Base-by-base conservation (phyloP, 2,797 vertebrate genomes). In the Sebastes umbrosus region DNA sequence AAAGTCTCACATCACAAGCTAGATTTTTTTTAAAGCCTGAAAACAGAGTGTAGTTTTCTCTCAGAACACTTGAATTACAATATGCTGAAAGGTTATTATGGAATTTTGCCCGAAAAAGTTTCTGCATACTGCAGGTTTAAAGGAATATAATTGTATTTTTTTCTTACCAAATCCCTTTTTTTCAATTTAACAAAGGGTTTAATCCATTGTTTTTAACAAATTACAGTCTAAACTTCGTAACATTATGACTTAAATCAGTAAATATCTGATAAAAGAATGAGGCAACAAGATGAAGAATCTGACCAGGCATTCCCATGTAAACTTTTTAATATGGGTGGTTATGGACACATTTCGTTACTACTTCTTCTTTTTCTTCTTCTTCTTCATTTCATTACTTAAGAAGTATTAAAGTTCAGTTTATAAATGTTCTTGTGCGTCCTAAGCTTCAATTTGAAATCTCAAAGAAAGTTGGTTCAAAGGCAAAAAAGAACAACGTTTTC, bases 51-150 rank as follows among this genome's bases (percentile, higher is more conserved):
- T 34, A 36, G 34, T 36, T 36, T 0, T 36, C 34, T 36, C 10
- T 36, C 34, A 36, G 0, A 36, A 36, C 34, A 36, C 34, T 36
- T 36, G 34, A 2, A 36, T 36, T 36, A 36, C 34, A 36, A 36
- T 0, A 36, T 36, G 34, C 34, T 36, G 0, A 36, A 0, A 36
- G 34, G 34, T 36, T 36, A 36, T 0, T 36, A 36, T 36, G 34
- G 11, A 36, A 36, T 36, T 34, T n/a, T n/a, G n/a, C n/a, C n/a
- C n/a, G n/a, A n/a, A n/a, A n/a, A n/a, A n/a, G n/a, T n/a, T n/a
- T n/a, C n/a, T n/a, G n/a, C n/a, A n/a, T n/a, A n/a, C n/a, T n/a
- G 32, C 32, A 36, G 10, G 34, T 36, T 36, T 36, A 36, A 36
- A 36, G 11, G 34, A 36, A 12, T 36, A 36, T 36, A 36, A 36